Percentiles rank a stretch among this genome's conserved stretches.
These are phyloP conservation scores for Varanus komodoensis DNA, from an alignment of 2,113 vertebrate genomes.

Conservation along the genomic window DNA sequence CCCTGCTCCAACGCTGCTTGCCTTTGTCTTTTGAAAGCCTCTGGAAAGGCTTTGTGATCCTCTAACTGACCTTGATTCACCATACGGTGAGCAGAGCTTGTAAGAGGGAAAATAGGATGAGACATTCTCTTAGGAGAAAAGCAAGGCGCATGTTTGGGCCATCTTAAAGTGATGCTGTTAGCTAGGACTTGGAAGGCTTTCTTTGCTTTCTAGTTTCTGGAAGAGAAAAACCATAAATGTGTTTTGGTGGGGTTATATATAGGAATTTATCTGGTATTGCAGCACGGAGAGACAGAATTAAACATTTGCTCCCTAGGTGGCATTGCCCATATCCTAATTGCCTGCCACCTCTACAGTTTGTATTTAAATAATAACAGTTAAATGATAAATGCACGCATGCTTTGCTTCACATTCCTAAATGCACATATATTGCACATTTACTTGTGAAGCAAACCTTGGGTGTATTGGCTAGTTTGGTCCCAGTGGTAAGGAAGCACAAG, in stretches of 20 bases:
- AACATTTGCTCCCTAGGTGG: not conserved
- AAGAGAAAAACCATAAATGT: not conserved
- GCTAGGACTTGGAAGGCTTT: not conserved
- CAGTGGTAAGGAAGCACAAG: not conserved
- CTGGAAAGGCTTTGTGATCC: not conserved
- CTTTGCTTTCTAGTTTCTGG: not conserved
- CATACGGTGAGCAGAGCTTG: not conserved
- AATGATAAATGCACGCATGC: not conserved
- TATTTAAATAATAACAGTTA: not conserved
- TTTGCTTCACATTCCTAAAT: not conserved
- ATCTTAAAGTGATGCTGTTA: not conserved
- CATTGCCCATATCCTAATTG: not conserved
- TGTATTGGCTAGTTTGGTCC: not conserved
- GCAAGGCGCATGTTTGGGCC: not conserved
- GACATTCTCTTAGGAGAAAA: not conserved
- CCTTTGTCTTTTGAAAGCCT: not conserved
- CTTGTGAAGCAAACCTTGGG: not conserved
- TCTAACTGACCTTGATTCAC: not conserved
- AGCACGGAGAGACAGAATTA: not conserved
- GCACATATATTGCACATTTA: no score
- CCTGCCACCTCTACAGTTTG: no score
- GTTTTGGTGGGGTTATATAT: not conserved
- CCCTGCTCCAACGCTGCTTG: no score
- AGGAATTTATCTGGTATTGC: not conserved
- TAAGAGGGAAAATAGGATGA: not conserved